Base-by-base conservation (phyloP, 2,888 invertebrate species). In the Agonopterix heracliana region DNA sequence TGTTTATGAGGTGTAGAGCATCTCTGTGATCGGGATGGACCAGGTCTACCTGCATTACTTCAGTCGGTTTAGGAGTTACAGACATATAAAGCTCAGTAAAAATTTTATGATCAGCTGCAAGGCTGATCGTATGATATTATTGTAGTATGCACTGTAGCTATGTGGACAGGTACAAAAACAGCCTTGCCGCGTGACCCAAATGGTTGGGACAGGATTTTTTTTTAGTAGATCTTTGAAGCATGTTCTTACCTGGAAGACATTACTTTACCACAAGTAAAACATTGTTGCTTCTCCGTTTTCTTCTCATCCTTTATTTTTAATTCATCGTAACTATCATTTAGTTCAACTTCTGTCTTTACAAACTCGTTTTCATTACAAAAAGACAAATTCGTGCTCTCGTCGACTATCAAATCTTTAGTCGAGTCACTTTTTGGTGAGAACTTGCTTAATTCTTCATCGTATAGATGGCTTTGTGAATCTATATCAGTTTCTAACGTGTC, bases 231-330 rank as follows among this genome's bases (percentile, higher is more conserved):
- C 26, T 26, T 5, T 7, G 26, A 26, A 5, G 26, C 5, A 26
- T 26, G 5, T 41, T 56, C 57, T 57, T 68, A 86, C 89, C 81
- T 79, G 11, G 89, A 88, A 17, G 88, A 87, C 81, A 89, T 81
- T 26, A 89, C 76, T 76, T 87, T 89, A n/a, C 89, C 89, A 72
- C 89, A 89, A 35, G 77, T 83, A 55, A 74, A 81, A 57, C 89
- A 89, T 66, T 89, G 89, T 46, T 80, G 78, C 54, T 77, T 78
- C 14, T 53, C 63, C 26, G 60, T 61, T 49, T 65, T 66, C 49
- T 60, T 66, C 41, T 52, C 54, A 12, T n/a, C 2, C 26, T 41
- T n/a, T n/a, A 5, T 35, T 41, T 44, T 41, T 17, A 10, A 10
- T 3, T 41, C 11, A 45, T 35, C 7, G 5, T n/a, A 11, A 10